These are phyloP conservation scores for Ispidina lecontei DNA, from an alignment of 2,797 vertebrate species.

Conservation along the genomic window DNA sequence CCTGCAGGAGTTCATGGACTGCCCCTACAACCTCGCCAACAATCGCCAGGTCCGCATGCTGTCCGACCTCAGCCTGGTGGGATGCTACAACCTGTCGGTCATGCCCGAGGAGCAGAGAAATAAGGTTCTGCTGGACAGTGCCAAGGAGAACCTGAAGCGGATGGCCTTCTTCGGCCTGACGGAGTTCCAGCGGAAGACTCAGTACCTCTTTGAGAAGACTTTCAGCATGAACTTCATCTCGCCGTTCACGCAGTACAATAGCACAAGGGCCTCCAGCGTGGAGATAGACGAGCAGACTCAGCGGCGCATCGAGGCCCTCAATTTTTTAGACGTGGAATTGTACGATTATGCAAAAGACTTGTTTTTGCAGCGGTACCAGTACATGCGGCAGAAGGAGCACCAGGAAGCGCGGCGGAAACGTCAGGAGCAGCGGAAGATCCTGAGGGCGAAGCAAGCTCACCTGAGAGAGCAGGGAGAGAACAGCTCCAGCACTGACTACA, in stretches of 20 bases:
- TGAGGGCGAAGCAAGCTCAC: constrained; percentile 76
- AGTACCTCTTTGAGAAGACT: constrained; percentile 96
- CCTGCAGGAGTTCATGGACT: constrained; percentile 95
- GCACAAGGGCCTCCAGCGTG: constrained; percentile 91
- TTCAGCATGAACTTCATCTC: constrained; percentile 96
- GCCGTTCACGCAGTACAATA: constrained; percentile 94
- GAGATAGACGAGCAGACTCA: constrained; percentile 89
- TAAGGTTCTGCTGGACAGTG: constrained; percentile 91
- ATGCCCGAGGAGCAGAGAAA: constrained; percentile 93
- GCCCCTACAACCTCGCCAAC: constrained; percentile 94
- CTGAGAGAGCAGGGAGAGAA: constrained; percentile 49
- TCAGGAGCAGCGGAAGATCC: constrained; percentile 89
- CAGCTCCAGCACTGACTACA: constrained; percentile 81
- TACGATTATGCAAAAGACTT: constrained; percentile 96
- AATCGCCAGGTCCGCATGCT: constrained; percentile 98
- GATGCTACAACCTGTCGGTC: constrained; percentile 94
- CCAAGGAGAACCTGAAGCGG: constrained; percentile 91
- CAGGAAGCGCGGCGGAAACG: constrained; percentile 89
- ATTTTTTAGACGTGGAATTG: constrained; percentile 93
- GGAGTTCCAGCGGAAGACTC: constrained; percentile 96
- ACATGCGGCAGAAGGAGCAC: constrained; percentile 92
- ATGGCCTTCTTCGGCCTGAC: constrained; percentile 98
- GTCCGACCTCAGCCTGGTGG: constrained; percentile 94
- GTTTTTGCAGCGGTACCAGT: constrained; percentile 95
- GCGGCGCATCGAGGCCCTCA: constrained; percentile 88